Evolutionary conservation across 2,797 vertebrate species (phyloP), one percentile per base, ranked within the genome.

Genomic region (Sebastolobus altivelis): DNA sequence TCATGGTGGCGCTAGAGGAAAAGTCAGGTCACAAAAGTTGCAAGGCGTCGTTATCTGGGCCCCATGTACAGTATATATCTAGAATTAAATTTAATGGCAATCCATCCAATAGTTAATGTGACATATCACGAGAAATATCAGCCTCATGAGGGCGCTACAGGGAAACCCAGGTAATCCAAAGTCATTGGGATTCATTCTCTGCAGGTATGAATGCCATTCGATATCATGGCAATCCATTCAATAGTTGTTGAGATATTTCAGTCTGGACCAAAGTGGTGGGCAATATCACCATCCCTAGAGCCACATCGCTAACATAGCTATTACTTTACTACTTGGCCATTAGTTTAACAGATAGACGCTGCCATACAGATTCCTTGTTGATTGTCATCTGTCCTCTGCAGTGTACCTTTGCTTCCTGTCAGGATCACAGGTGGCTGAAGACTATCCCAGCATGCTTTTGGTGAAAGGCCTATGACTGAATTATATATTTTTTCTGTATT

Each of bases 391-490:
- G n/a, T 72, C 63, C 56, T 67, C 73, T 18, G 55, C 55, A 11
- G 16, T 59, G 3, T 18, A 18, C 43, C 43, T 46, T 31, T 31
- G 29, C 29, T 60, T 22, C 27, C 61, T 77, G 31, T 79, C 70
- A 79, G 60, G 65, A 65, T 70, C 78, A 54, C 62, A 6, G 25
- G 68, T 71, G 46, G 67, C 59, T 68, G 33, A 71, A 72, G 65
- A 56, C 40, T 46, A 25, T 79, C 61, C 62, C 62, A 25, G 31
- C 75, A 80, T 55, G 65, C 46, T 54, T 54, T 31, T 11, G 55
- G 27, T 77, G 72, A 81, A 75, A 81, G 52, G 67, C 77, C 22
- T 37, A 8, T n/a, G 22, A 65, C 56, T 69, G 62, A 82, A 65
- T 37, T 22, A 35, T 43, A 52, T 49, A 25, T 6, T 75, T 54